Conservation (phyloP, 2,113 vertebrate species). For the Sinocyclocheilus rhinocerous region DNA sequence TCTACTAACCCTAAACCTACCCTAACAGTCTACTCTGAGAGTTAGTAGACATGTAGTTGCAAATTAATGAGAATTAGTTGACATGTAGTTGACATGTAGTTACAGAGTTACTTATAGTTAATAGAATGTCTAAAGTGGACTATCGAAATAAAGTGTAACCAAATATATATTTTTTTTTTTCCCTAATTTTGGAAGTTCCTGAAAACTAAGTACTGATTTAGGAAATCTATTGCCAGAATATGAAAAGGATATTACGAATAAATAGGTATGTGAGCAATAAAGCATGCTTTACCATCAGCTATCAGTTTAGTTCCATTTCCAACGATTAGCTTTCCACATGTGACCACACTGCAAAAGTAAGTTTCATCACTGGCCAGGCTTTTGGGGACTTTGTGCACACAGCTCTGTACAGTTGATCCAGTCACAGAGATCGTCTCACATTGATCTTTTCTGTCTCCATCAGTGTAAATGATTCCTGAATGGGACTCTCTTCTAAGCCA, state of each 20-base stretch:
- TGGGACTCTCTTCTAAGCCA: conserved; percentile 55
- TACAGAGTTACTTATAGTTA: too few species aligned
- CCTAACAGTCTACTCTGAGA: too few species aligned
- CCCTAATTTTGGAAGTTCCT: background rate
- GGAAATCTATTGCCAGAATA: background rate
- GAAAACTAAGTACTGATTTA: background rate
- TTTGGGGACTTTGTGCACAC: conserved; percentile 59
- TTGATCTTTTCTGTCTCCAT: conserved; percentile 32
- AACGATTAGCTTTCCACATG: conserved; percentile 61
- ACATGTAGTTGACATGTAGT: too few species aligned
- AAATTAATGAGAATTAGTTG: too few species aligned
- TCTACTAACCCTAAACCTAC: too few species aligned
- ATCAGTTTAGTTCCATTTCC: conserved; percentile 55
- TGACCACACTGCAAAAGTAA: conserved; percentile 59
- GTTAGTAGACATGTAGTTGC: too few species aligned
- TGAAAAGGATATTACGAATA: background rate
- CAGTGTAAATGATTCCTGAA: conserved; percentile 50
- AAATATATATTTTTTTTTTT: background rate
- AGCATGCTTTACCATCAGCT: background rate
- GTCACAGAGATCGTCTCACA: conserved; percentile 45
- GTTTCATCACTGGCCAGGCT: conserved; percentile 52
- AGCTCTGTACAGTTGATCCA: conserved; percentile 37
- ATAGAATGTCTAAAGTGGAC: too few species aligned
- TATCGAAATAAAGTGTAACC: too few species aligned
- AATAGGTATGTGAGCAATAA: background rate